Conservation (phyloP, 2,113 vertebrate genomes). For the Ardeotis arabs region DNA sequence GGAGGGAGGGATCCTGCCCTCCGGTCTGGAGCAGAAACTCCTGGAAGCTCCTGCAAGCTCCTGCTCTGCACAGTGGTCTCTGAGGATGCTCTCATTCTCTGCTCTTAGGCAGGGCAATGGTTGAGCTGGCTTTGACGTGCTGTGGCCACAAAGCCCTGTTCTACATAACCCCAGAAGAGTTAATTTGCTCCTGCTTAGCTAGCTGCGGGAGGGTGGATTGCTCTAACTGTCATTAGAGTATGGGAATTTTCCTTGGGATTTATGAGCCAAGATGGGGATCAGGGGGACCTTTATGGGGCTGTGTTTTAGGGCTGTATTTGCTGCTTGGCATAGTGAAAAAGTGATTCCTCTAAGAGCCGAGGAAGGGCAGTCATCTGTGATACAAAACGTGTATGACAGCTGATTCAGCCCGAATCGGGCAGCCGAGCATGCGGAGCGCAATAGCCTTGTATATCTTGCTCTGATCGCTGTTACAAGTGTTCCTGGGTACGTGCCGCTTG, state of each 20-base stretch:
- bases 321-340: slow-evolving; percentile 11
- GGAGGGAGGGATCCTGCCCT: not conserved
- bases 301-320: not conserved
- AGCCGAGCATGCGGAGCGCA: not conserved
- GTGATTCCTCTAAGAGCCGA: not conserved
- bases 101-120: not conserved
- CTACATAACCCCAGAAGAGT: not conserved
- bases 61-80: not conserved
- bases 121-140: not conserved
- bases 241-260: not conserved
- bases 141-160: not conserved
- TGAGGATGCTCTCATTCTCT: not conserved
- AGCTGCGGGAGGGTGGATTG: not conserved
- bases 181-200: not conserved
- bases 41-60: not conserved
- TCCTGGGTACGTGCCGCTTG: not conserved
- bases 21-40: not conserved
- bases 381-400: slow-evolving; percentile 3
- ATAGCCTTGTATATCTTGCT: not conserved
- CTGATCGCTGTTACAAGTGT: not conserved
- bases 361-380: not conserved
- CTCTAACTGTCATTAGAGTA: not conserved
- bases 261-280: not conserved
- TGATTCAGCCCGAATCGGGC: slow-evolving; percentile 39
- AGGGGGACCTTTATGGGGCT: not conserved